Conservation (phyloP, 2,888 invertebrate genomes). For the Agrilus mali region DNA sequence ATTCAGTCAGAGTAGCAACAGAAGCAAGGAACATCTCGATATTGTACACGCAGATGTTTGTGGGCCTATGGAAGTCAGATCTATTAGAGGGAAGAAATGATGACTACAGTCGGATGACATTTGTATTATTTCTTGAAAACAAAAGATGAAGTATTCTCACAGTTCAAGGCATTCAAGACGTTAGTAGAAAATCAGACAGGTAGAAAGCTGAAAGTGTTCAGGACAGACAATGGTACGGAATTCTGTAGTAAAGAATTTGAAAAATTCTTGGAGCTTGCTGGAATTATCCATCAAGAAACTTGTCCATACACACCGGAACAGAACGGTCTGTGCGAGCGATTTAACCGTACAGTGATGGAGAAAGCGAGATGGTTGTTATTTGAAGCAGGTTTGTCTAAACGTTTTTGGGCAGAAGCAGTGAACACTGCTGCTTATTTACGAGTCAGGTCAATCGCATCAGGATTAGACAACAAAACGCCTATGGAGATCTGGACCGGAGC, state of each 20-base stretch:
- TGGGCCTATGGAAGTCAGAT: no score
- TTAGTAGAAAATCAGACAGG: slow-evolving; percentile 20
- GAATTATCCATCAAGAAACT: slow-evolving; percentile 20
- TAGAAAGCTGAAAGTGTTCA: slow-evolving; percentile 17
- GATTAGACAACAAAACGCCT: slow-evolving; percentile 17
- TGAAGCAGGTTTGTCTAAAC: slow-evolving; percentile 9
- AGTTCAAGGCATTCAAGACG: slow-evolving; percentile 20
- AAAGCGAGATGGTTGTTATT: slow-evolving; percentile 14
- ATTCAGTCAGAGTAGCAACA: slow-evolving; percentile 6
- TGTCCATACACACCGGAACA: slow-evolving; percentile 20
- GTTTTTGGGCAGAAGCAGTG: slow-evolving; percentile 15
- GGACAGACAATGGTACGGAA: slow-evolving; percentile 19
- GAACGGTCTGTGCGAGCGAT: slow-evolving; percentile 18
- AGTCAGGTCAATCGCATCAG: slow-evolving; percentile 13
- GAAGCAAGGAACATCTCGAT: slow-evolving; percentile 13
- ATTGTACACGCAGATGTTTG: slow-evolving; percentile 14
- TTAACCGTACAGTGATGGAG: slow-evolving; percentile 17
- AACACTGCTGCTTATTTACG: slow-evolving; percentile 16
- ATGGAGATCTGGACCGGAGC: slow-evolving; percentile 21
- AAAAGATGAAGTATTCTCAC: slow-evolving; percentile 18
- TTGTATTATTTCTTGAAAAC: slow-evolving; percentile 8
- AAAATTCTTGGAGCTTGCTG: slow-evolving; percentile 12
- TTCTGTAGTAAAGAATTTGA: slow-evolving; percentile 13
- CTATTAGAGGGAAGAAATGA: background rate
- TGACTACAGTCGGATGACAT: slow-evolving; percentile 5